Evolutionary conservation across 64 coral and sea anemone genomes (phyloP), one percentile per base, ranked within the genome.

Genomic region (Catalaphyllia jardinei): DNA sequence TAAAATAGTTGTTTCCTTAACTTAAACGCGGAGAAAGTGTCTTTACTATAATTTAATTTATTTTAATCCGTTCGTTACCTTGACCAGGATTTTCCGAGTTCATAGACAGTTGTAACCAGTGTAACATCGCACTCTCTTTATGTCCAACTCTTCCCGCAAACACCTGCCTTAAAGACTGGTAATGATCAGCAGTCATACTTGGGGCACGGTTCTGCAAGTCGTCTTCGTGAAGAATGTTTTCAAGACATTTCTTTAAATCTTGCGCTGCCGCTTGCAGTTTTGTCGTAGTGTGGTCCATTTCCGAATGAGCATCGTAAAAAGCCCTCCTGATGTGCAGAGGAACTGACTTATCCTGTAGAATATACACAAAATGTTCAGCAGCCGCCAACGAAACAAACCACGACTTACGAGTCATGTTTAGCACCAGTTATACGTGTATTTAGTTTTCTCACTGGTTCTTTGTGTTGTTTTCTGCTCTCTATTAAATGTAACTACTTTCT

Each of bases 161-260:
- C 10, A 63, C 31, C 13, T 71, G 62, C 22, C 27, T 84, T 46
- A 89, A 52, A n/a, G 88, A 89, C 1, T 89, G 17, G 64, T 80
- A 82, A 18, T 72, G 77, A 57, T 51, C 50, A 1, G 4, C 46
- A 8, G 88, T 89, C 88, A 89, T 89, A 42, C 81, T 91, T 5
- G 85, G 62, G 12, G 60, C 75, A 4, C 64, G 52, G 3, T 74
- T 35, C 0, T 7, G 29, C 52, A 95, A 22, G 25, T 88, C 84
- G 2, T 88, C 57, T 61, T 96, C 95, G 29, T 96, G 91, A 52
- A 96, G 76, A 17, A 96, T 0, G n/a, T 96, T 90, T 89, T 96
- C 95, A 77, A 74, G 69, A 39, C 95, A 93, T 60, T 77, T 78
- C 52, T 83, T 76, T 11, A 96, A 67, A 29, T 89, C 80, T 17